These are phyloP conservation scores for Chrysolina haemoptera DNA, from an alignment of 2,888 invertebrate genomes.

Conservation along the genomic window DNA sequence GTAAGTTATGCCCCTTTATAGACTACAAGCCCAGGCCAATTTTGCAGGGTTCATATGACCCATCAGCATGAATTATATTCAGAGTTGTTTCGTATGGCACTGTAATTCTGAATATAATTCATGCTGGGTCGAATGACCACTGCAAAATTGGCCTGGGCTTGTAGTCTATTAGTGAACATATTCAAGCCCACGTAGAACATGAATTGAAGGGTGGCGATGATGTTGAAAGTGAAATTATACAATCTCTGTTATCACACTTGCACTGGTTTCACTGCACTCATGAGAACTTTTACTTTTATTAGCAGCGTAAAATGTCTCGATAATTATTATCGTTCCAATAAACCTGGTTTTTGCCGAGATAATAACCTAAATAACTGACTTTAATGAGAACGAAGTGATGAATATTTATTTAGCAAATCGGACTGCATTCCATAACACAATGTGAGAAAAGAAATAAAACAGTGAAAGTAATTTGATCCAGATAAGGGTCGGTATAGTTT, in stretches of 20 bases:
- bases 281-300: conserved; percentile 16
- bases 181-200: background rate
- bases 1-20: too few relatives aligned
- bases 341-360: conserved; percentile 18
- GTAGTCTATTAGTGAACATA: background rate
- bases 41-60: too few relatives aligned
- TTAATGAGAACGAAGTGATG: conserved; percentile 5
- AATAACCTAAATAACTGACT: conserved; percentile 12
- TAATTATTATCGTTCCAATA: conserved; percentile 7
- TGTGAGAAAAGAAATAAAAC: background rate
- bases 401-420: conserved; percentile 7
- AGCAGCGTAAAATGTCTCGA: background rate
- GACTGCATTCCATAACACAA: conserved; percentile 10
- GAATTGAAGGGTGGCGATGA: background rate
- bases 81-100: too few relatives aligned
- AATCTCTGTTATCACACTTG: background rate
- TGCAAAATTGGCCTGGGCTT: too few relatives aligned
- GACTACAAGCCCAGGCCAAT: too few relatives aligned
- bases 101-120: too few relatives aligned
- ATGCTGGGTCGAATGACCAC: too few relatives aligned
- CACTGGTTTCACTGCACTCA: background rate
- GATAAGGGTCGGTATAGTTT: background rate
- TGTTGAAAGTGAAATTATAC: conserved; percentile 5
- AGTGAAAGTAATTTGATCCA: conserved; percentile 8
- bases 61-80: too few relatives aligned